Evolutionary conservation across 2,113 vertebrate species (phyloP).

Genomic region (Leptocoma aspasia): DNA sequence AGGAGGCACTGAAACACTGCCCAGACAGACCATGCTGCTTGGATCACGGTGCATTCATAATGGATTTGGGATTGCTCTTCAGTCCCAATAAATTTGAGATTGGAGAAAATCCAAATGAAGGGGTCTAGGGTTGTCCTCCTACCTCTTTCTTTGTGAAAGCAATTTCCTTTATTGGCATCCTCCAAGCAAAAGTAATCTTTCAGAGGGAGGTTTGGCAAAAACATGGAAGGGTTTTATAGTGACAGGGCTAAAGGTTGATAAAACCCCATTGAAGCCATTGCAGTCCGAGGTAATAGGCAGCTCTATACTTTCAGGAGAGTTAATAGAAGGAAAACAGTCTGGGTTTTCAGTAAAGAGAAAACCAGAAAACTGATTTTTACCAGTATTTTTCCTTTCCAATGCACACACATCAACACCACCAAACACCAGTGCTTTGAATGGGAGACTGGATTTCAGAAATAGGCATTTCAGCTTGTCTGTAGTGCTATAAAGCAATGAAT

Average conservation of each 20-base stretch:
- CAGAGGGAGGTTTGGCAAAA: constrained; percentile 39
- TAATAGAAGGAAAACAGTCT: background rate
- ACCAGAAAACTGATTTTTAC: background rate
- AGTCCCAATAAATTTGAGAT: background rate
- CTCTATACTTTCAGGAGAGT: background rate
- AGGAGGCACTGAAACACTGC: background rate
- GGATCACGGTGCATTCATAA: background rate
- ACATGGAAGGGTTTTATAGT: constrained; percentile 32
- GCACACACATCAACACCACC: background rate
- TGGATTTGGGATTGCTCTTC: background rate
- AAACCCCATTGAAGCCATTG: background rate
- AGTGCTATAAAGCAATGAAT: background rate
- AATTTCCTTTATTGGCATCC: constrained; percentile 58
- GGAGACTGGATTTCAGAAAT: background rate
- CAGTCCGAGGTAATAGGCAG: constrained; percentile 20
- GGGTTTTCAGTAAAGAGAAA: background rate
- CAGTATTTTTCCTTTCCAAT: background rate
- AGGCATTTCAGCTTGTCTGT: background rate
- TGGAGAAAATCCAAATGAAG: constrained; percentile 39
- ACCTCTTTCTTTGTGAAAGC: background rate
- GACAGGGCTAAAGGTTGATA: constrained; percentile 31
- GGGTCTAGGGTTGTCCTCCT: constrained; percentile 11
- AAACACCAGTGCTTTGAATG: background rate
- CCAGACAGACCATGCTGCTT: background rate
- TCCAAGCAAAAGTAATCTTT: constrained; percentile 44